A percentile compares a stretch with the other conserved stretches of the same genome.
Evolutionary conservation across 2,888 invertebrate genomes (phyloP).

Genomic region (Aporophyla lueneburgensis): DNA sequence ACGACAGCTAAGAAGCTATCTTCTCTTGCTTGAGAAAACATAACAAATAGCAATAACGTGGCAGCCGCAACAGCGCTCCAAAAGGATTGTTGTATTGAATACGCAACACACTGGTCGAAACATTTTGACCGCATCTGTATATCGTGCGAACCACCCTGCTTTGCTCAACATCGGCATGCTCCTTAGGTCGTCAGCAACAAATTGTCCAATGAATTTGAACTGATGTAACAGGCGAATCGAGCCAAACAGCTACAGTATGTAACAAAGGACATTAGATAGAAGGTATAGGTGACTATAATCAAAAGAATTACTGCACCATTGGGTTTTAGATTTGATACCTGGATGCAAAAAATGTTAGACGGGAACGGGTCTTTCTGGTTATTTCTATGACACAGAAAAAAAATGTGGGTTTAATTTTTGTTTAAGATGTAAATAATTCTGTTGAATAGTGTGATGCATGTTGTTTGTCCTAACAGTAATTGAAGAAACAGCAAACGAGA

Average conservation of each 20-base stretch:
- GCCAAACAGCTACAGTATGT: neutral
- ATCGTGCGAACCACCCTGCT: neutral
- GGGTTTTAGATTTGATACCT: conserved; percentile 14
- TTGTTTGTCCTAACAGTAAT: too few relatives aligned
- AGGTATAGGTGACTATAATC: conserved; percentile 29
- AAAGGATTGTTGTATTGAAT: neutral
- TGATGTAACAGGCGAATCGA: neutral
- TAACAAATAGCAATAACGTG: neutral
- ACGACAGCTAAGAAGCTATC: neutral
- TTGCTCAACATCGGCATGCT: neutral
- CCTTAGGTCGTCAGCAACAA: neutral
- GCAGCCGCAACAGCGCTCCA: neutral
- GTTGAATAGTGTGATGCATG: neutral
- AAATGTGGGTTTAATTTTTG: neutral
- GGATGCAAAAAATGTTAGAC: conserved; percentile 20
- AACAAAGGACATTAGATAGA: neutral
- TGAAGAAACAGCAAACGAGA: too few relatives aligned
- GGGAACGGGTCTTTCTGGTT: conserved; percentile 17
- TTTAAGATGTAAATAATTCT: neutral
- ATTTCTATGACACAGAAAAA: neutral
- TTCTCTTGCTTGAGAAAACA: neutral
- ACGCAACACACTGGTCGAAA: neutral
- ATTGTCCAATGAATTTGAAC: neutral
- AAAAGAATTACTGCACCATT: conserved; percentile 34
- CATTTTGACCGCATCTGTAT: neutral